Percentiles rank a stretch among this genome's conserved stretches.
These are phyloP conservation scores for Nothocercus julius DNA, from an alignment of 2,113 vertebrate species.

Conservation along the genomic window DNA sequence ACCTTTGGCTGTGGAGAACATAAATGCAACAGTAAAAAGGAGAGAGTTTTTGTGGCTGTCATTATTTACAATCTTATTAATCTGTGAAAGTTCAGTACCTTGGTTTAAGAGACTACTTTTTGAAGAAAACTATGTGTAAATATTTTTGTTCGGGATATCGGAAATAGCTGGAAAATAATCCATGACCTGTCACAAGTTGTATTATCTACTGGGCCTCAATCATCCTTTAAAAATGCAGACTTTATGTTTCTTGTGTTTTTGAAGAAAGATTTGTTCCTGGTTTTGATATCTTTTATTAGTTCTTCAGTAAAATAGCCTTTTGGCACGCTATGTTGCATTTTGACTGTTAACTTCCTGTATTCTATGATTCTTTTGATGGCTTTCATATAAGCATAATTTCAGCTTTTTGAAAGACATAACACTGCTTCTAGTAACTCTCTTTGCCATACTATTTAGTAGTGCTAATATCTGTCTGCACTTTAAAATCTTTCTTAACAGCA, in stretches of 20 bases:
- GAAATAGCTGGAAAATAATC: not conserved
- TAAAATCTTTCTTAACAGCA: not conserved
- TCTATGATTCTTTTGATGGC: not conserved
- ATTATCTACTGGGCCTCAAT: not conserved
- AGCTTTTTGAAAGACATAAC: not conserved
- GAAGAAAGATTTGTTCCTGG: not conserved
- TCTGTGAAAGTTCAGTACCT: not conserved
- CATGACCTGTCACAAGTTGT: not conserved
- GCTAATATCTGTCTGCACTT: not conserved
- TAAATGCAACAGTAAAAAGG: not conserved
- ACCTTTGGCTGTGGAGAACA: not conserved
- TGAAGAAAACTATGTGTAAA: not conserved
- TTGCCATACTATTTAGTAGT: not conserved
- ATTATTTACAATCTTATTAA: not conserved
- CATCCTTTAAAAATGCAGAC: not conserved
- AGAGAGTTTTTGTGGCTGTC: not conserved
- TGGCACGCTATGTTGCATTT: not conserved
- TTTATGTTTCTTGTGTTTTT: not conserved
- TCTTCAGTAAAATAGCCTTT: not conserved
- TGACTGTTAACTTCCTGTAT: not conserved
- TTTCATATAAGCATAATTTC: not conserved
- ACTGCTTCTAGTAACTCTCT: not conserved
- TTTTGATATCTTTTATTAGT: not conserved
- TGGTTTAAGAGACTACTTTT: not conserved
- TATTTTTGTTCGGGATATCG: not conserved